A percentile compares a stretch with the other conserved stretches of the same genome.
phyloP scores from a whole-genome alignment of 2,888 invertebrate species.

The Melipona beecheii region DNA sequence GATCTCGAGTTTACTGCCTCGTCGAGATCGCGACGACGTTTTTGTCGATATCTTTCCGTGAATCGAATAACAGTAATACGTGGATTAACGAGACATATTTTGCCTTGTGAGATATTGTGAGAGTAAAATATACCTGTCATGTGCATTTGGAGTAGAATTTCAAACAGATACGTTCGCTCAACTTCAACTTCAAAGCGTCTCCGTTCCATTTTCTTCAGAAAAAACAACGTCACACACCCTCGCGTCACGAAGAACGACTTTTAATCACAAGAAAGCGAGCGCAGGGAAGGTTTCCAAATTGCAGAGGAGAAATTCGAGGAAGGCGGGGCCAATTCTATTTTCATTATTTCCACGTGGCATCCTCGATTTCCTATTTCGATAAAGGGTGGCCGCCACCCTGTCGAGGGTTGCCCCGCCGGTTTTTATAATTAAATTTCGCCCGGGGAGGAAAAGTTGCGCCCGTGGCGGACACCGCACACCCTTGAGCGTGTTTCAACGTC shows the following conservation, averaged over 20 bases:
- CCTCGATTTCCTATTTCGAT: slow-evolving; percentile 52
- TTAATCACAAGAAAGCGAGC: background rate
- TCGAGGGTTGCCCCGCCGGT: slow-evolving; percentile 40
- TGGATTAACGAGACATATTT: too few species aligned
- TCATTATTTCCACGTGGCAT: slow-evolving; percentile 53
- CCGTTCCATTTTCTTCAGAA: background rate
- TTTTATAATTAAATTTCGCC: slow-evolving; percentile 60
- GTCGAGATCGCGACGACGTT: background rate
- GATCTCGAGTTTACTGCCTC: slow-evolving; percentile 3
- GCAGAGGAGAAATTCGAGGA: slow-evolving; percentile 20
- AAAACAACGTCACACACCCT: background rate
- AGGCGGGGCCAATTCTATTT: slow-evolving; percentile 40
- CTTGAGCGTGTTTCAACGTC: slow-evolving; percentile 13
- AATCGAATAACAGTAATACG: too few species aligned
- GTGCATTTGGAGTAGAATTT: background rate
- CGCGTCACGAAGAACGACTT: background rate
- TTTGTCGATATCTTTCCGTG: background rate
- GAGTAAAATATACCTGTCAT: too few species aligned
- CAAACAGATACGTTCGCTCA: background rate
- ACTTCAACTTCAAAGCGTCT: background rate
- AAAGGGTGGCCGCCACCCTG: slow-evolving; percentile 45
- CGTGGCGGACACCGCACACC: background rate
- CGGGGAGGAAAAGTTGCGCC: slow-evolving; percentile 11
- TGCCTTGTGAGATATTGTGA: too few species aligned
- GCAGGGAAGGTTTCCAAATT: slow-evolving; percentile 9